Base-by-base conservation (phyloP, 2,113 vertebrate species). In the Physeter macrocephalus region DNA sequence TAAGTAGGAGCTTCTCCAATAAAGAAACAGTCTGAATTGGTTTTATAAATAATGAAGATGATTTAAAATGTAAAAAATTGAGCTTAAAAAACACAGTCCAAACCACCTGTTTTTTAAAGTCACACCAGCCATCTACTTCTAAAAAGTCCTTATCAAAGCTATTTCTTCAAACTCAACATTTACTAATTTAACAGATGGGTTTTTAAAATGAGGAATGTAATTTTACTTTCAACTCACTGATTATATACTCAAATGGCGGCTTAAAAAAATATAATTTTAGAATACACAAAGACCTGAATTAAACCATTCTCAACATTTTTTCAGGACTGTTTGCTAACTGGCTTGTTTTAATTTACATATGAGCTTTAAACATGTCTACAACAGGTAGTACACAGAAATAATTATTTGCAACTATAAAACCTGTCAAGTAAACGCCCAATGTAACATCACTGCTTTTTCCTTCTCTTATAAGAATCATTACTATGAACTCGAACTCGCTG, bases 401-500 rank as follows among this genome's bases (percentile, higher is more conserved):
- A 84, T 64, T 88, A 89, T 69, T 72, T 85, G 21, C 34, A 69
- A 91, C 59, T 59, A 31, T 72, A 80, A 94, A 85, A 64, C 77
- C 81, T 71, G 67, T 23, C 43, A 77, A 54, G 41, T 83, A 67
- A 96, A 90, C 5, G 39, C 49, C 64, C 20, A 85, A 18, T 67
- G 81, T 7, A 81, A 59, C 43, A 59, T 98, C 61, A 96, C 83
- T 75, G 96, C 92, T 98, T 98, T 36, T 98, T 99, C 64, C 97
- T 98, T 95, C 92, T 99, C 91, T 98, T 98, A 87, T 97, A 98
- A 85, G 96, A 92, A 3, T 98, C 97, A 75, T 98, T 99, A 88
- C 98, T 99, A 96, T 99, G 99, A 83, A 99, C 97, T 88, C 99
- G 99, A 31, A 99, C 98, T 98, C 99, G 99, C 29, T 99, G 98